Evolutionary conservation across 2,797 vertebrate species (phyloP).

Genomic region (Rhinella marina): DNA sequence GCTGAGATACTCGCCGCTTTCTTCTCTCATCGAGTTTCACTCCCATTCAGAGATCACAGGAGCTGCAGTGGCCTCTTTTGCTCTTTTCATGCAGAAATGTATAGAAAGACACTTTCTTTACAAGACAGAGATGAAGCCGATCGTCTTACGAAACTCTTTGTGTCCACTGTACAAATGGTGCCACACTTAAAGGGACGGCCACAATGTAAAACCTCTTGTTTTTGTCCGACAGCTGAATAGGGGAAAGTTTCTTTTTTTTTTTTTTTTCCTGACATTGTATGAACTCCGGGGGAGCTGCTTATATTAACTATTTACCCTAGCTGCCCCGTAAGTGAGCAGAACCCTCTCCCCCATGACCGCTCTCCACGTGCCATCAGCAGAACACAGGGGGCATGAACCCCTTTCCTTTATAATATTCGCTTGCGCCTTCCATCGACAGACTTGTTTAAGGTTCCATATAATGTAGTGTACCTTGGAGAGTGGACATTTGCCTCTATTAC

Average conservation of each 20-base stretch:
- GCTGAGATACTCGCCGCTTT: constrained; percentile 45
- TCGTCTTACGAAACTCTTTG: constrained; percentile 53
- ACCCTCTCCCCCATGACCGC: not conserved
- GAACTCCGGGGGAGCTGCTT: not conserved
- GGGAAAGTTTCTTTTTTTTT: not conserved
- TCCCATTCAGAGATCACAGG: constrained; percentile 58
- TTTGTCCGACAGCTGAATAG: constrained; percentile 31
- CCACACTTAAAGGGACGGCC: constrained; percentile 29
- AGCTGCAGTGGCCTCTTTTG: constrained; percentile 24
- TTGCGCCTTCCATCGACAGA: no score
- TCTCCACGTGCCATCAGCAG: not conserved
- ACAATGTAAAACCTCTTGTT: constrained; percentile 6
- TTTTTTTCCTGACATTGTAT: constrained; percentile 32
- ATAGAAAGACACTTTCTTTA: constrained; percentile 59
- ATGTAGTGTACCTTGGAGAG: no score
- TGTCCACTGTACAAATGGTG: constrained; percentile 35
- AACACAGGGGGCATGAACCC: no score
- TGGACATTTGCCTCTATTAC: no score
- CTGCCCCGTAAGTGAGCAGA: not conserved
- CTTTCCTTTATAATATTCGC: no score
- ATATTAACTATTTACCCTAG: not conserved
- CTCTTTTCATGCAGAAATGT: constrained; percentile 53
- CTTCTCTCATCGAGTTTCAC: constrained; percentile 59
- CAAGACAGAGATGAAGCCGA: constrained; percentile 53
- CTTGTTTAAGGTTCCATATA: no score